These are phyloP conservation scores for Phocoena phocoena DNA, from an alignment of 2,113 vertebrate species.

Conservation along the genomic window DNA sequence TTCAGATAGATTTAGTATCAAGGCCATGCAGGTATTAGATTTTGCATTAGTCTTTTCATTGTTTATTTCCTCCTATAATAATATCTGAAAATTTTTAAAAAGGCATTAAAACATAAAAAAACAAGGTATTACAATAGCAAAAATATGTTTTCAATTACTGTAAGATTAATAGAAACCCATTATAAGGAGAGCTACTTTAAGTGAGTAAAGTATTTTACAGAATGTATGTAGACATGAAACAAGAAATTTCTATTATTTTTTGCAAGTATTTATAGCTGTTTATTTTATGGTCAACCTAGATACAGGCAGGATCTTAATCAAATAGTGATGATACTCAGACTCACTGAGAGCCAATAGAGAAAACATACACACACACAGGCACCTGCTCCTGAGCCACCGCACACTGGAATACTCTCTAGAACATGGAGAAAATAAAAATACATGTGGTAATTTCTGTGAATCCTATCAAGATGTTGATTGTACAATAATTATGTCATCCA, in stretches of 20 bases:
- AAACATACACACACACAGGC: accelerated
- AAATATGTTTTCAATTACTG: background rate
- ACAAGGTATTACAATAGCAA: background rate
- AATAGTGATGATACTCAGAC: background rate
- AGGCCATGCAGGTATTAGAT: background rate
- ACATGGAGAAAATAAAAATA: background rate
- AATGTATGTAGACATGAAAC: background rate
- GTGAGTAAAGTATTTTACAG: background rate
- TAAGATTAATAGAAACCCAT: background rate
- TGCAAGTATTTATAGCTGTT: background rate
- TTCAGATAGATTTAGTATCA: background rate
- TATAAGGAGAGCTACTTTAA: background rate
- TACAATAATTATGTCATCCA: background rate
- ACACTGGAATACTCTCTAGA: background rate
- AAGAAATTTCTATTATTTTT: background rate
- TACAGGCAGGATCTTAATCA: background rate
- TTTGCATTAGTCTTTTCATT: background rate
- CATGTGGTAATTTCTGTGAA: background rate
- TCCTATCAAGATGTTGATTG: background rate
- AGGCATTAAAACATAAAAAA: background rate
- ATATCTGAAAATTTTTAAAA: background rate
- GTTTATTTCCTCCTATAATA: background rate
- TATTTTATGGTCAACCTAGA: background rate
- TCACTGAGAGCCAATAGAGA: background rate
- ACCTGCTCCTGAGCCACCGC: accelerated